phyloP scores from a whole-genome alignment of 2,113 vertebrate species.

The Verasper variegatus region DNA sequence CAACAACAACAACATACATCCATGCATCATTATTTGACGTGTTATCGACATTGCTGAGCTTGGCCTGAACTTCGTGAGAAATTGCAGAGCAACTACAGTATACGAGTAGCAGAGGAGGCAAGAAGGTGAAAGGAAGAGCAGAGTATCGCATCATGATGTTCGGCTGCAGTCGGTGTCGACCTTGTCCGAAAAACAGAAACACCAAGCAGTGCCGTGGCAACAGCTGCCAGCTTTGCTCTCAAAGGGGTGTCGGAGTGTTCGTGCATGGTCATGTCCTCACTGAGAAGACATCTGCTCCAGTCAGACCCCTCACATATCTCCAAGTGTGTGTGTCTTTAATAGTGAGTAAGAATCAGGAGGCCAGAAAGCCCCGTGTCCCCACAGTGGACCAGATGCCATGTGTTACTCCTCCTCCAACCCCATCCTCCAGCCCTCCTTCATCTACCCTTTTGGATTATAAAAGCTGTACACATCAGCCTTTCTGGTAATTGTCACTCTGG shows the following conservation, averaged over 20 bases:
- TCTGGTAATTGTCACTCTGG: slow-evolving; percentile 1
- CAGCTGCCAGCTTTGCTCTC: slow-evolving; percentile 68
- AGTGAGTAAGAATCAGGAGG: slow-evolving; percentile 37
- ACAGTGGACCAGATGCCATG: slow-evolving; percentile 40
- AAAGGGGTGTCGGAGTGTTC: slow-evolving; percentile 42
- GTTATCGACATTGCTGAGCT: too few relatives aligned
- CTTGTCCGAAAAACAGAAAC: slow-evolving; percentile 52
- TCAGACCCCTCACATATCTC: slow-evolving; percentile 37
- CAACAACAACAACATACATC: too few relatives aligned
- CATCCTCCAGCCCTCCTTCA: neutral
- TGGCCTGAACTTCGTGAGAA: too few relatives aligned
- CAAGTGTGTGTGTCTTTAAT: slow-evolving; percentile 36
- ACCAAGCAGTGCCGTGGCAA: slow-evolving; percentile 39
- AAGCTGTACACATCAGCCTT: neutral
- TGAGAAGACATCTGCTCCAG: slow-evolving; percentile 72
- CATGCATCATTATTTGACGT: too few relatives aligned
- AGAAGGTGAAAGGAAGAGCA: neutral
- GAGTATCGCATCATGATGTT: slow-evolving; percentile 19
- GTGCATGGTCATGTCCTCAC: slow-evolving; percentile 63
- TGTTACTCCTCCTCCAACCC: slow-evolving; percentile 1
- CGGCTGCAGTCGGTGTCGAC: slow-evolving; percentile 25
- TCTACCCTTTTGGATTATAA: slow-evolving; percentile 30
- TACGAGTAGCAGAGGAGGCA: too few relatives aligned
- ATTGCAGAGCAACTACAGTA: neutral
- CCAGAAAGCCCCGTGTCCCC: slow-evolving; percentile 18